phyloP scores from a whole-genome alignment of 2,797 vertebrate species.

The Notolepis coatsorum region DNA sequence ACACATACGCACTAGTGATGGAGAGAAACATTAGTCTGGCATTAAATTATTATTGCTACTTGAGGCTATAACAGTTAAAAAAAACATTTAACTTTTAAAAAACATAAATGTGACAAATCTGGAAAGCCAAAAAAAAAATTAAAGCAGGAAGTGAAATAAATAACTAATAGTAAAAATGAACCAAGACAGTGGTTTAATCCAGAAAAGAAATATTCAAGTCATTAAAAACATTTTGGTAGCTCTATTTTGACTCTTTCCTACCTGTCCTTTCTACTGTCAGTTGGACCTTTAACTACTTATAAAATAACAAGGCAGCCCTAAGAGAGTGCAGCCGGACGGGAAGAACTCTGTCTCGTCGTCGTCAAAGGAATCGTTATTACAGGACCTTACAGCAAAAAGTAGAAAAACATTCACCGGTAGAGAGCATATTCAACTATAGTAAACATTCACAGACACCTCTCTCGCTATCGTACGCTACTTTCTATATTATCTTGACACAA shows the following conservation, averaged over 20 bases:
- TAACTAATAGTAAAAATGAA: slow-evolving; percentile 64
- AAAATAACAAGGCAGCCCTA: background rate
- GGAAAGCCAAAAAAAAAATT: slow-evolving; percentile 25
- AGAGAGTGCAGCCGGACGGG: slow-evolving; percentile 20
- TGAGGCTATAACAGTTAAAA: slow-evolving; percentile 17
- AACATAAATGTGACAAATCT: slow-evolving; percentile 30
- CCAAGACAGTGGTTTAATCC: slow-evolving; percentile 83
- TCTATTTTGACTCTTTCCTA: slow-evolving; percentile 24
- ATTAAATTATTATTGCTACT: slow-evolving; percentile 56
- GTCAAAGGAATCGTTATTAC: background rate
- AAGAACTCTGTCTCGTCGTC: background rate
- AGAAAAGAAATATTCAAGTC: slow-evolving; percentile 83
- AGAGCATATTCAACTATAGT: background rate
- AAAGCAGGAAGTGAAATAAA: slow-evolving; percentile 66
- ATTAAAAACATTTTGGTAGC: slow-evolving; percentile 58
- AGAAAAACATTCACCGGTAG: background rate
- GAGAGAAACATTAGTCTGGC: slow-evolving; percentile 43
- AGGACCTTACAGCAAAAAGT: background rate
- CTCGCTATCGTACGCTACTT: background rate
- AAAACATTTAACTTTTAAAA: slow-evolving; percentile 12
- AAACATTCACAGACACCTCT: slow-evolving; percentile 18
- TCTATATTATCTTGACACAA: too few species aligned
- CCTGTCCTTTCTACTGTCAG: background rate
- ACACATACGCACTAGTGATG: slow-evolving; percentile 24
- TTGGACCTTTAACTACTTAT: slow-evolving; percentile 4